phyloP scores from a whole-genome alignment of 2,797 vertebrate species.

The Onychomys arenicola region DNA sequence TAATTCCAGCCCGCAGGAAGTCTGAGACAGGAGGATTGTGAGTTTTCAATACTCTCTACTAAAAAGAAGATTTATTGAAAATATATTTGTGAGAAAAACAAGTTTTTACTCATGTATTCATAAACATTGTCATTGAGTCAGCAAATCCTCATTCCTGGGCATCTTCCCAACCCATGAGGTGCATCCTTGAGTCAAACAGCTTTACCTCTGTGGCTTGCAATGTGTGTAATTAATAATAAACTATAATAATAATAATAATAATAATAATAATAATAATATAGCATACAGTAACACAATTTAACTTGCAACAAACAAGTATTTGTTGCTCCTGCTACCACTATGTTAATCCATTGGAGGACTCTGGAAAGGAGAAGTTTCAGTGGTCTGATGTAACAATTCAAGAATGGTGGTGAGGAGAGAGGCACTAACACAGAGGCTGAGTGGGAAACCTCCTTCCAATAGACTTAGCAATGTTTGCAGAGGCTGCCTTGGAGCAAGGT shows the following conservation, averaged over 20 bases:
- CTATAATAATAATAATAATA: neutral
- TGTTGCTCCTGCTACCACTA: neutral
- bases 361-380: neutral
- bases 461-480: accelerated
- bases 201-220: neutral
- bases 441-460: accelerated
- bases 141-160: neutral
- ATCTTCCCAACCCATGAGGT: neutral
- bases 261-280: neutral
- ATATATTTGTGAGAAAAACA: neutral
- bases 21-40: neutral
- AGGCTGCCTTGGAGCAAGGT: accelerated
- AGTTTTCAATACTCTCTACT: neutral
- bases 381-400: neutral
- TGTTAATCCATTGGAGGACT: neutral
- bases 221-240: neutral
- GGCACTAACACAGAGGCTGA: neutral
- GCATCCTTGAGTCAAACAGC: neutral
- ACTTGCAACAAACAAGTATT: neutral
- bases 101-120: neutral
- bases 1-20: neutral
- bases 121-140: neutral
- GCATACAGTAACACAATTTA: neutral
- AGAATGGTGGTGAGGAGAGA: neutral
- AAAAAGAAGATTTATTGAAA: neutral